Conservation (phyloP, 1,140 invertebrate genomes). For the Calliopsis andreniformis region DNA sequence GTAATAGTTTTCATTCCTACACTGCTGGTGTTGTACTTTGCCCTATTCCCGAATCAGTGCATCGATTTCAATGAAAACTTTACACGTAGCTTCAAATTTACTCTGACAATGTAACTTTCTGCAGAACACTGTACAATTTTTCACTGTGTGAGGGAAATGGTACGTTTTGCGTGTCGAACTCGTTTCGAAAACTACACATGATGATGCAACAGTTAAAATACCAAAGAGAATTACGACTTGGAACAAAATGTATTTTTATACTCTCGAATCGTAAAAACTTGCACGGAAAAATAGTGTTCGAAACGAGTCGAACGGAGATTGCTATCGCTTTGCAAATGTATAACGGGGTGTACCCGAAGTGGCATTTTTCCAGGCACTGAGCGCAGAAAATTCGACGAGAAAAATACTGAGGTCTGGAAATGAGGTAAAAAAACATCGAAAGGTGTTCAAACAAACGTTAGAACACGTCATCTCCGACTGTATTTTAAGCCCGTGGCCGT, state of each 20-base stretch:
- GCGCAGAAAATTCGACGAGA: not conserved
- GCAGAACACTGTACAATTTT: no score
- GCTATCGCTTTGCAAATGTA: not conserved
- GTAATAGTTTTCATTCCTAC: no score
- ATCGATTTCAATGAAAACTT: not conserved
- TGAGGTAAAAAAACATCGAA: not conserved
- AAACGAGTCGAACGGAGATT: no score
- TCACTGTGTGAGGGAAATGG: no score
- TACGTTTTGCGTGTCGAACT: no score
- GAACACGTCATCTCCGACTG: conserved; percentile 33
- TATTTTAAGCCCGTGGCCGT: conserved; percentile 17
- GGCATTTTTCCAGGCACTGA: not conserved
- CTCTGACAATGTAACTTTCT: no score
- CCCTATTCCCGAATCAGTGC: no score
- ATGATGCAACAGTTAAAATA: not conserved
- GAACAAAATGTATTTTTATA: not conserved
- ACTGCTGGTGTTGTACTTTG: no score
- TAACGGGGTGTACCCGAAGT: not conserved
- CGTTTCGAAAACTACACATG: no score
- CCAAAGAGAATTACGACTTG: not conserved
- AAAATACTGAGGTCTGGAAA: not conserved
- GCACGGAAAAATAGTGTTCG: not conserved
- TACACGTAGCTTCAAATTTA: no score
- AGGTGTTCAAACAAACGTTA: conserved; percentile 26
- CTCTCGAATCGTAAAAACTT: not conserved